phyloP scores from a whole-genome alignment of 2,113 vertebrate species.

The Crocuta crocuta region DNA sequence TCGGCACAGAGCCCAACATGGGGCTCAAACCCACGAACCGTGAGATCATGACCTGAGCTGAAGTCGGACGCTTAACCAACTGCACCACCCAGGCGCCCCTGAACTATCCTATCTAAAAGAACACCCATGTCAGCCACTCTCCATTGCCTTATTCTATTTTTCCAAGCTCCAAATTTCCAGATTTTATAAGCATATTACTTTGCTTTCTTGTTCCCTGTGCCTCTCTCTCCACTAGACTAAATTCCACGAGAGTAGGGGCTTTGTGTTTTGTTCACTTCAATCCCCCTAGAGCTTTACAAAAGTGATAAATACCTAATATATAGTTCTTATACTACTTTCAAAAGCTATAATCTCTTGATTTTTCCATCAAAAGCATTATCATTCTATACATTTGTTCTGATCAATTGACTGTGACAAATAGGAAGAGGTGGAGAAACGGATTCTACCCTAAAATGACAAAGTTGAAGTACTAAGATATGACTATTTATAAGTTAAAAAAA shows the following conservation, averaged over 20 bases:
- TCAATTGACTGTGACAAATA: background rate
- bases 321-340: background rate
- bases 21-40: too few relatives aligned
- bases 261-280: background rate
- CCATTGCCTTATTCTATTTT: background rate
- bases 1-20: too few relatives aligned
- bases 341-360: background rate
- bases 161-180: background rate
- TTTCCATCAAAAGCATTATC: constrained; percentile 36
- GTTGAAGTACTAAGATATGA: background rate
- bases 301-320: background rate
- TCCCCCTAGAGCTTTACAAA: background rate
- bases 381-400: background rate
- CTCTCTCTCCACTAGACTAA: background rate
- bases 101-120: background rate
- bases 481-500: background rate
- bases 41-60: too few relatives aligned
- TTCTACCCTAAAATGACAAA: background rate
- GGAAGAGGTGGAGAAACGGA: background rate
- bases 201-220: background rate
- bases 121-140: background rate
- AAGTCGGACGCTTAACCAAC: too few relatives aligned
- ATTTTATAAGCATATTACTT: background rate
- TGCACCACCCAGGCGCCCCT: background rate
- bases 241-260: background rate